phyloP scores from a whole-genome alignment of 2,888 invertebrate genomes.

The Prenolepis imparis region DNA sequence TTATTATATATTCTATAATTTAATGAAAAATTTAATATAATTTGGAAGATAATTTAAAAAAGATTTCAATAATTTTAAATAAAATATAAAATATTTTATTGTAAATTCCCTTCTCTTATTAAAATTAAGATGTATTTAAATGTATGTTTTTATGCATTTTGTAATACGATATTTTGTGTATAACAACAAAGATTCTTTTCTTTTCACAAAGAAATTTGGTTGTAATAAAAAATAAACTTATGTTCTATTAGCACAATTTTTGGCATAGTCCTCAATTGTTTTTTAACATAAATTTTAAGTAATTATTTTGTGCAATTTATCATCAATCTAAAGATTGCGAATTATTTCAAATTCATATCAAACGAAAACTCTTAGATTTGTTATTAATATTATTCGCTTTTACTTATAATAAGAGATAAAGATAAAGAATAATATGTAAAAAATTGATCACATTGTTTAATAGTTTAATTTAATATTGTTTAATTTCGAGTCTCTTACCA shows the following conservation, averaged over 20 bases:
- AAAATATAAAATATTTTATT: constrained; percentile 5
- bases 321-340: neutral
- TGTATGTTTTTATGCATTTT: neutral
- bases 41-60: neutral
- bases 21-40: neutral
- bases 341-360: neutral
- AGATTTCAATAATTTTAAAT: neutral
- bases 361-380: neutral
- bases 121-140: neutral
- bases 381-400: neutral
- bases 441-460: neutral
- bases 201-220: neutral
- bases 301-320: neutral
- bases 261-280: neutral
- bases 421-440: neutral
- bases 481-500: constrained; percentile 79
- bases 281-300: neutral
- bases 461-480: neutral
- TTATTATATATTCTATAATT: neutral
- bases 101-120: neutral
- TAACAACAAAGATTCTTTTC: neutral
- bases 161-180: neutral
- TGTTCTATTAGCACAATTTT: neutral
- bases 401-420: neutral
- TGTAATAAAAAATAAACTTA: neutral